Conservation (phyloP, 2,888 invertebrate genomes). For the Myathropa florea region DNA sequence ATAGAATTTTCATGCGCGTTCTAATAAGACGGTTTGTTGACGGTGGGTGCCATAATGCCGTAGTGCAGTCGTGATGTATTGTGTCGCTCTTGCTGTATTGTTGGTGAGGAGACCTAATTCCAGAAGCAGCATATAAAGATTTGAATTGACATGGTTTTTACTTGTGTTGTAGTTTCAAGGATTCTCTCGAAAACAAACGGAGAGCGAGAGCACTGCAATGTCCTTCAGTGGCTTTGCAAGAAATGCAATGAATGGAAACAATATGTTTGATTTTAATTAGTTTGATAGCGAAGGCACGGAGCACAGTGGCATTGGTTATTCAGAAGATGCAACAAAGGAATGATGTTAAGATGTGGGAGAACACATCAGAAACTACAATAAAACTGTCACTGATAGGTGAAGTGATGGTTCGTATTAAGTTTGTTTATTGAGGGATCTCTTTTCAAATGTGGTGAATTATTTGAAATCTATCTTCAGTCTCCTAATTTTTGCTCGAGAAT, state of each 20-base stretch:
- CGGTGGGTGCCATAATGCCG: too few relatives aligned
- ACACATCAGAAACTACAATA: neutral
- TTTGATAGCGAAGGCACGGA: conserved; percentile 37
- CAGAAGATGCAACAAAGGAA: conserved; percentile 7
- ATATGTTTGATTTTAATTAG: conserved; percentile 57
- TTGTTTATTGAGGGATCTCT: neutral
- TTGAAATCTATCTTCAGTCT: neutral
- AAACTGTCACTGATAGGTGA: neutral
- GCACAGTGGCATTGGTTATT: conserved; percentile 24
- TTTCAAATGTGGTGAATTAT: neutral
- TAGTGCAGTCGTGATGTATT: conserved; percentile 8
- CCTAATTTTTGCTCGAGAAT: too few relatives aligned
- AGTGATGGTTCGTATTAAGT: neutral
- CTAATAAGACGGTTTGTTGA: too few relatives aligned
- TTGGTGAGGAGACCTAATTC: conserved; percentile 15
- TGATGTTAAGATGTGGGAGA: conserved; percentile 34
- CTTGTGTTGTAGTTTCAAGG: conserved; percentile 36
- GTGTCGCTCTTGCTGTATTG: conserved; percentile 33
- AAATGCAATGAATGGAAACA: conserved; percentile 31
- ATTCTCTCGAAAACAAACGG: conserved; percentile 22
- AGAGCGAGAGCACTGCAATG: conserved; percentile 49
- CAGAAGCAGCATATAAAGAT: too few relatives aligned
- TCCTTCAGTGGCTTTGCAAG: conserved; percentile 36
- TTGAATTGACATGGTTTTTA: conserved; percentile 38
- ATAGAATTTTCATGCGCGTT: neutral